Evolutionary conservation across 2,113 vertebrate species (phyloP), one percentile per base, ranked within the genome.

Genomic region (Ceyx margarethae): DNA sequence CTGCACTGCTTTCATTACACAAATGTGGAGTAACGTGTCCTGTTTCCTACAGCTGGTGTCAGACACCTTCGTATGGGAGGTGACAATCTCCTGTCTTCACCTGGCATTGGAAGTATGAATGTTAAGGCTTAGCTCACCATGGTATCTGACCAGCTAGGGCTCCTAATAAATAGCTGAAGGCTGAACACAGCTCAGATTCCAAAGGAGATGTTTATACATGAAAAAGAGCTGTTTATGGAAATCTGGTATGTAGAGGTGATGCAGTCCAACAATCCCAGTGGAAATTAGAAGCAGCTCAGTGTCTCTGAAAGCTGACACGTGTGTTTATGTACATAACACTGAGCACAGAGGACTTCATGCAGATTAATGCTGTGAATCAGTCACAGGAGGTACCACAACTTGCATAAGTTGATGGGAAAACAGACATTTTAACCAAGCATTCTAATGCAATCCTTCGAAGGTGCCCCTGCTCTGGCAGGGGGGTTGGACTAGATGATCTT

Each of bases 181-280:
- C 80, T 35, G 80, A 86, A 73, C 46, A 15, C 71, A 71, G 67
- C 87, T 91, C 72, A 50, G 15, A 23, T 40, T 83, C 95, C 82
- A 85, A 18, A 89, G 73, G 89, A 74, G 85, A 58, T 64, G 80
- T 85, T 87, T 74, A 82, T 85, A 82, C 72, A 48, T 85, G 90
- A 85, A 85, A 91, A 58, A 72, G 71, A 62, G 60, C 82, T 82
- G 76, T 89, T 89, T 92, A 79, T 6, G 9, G 85, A 74, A 60
- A 64, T 81, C 29, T 82, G 75, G 8, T 37, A 19, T 53, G 87
- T 62, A 85, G 75, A 93, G 72, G 85, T 85, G 91, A 58, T 85
- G 71, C 84, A 67, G 84, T 51, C 91, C 71, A 67, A 51, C 91
- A 91, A 53, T 91, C 81, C 87, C 76, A 9, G 64, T 93, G 87